These are phyloP conservation scores for Drosophila fulvimacula DNA, from an alignment of 2,888 invertebrate genomes.

Conservation along the genomic window DNA sequence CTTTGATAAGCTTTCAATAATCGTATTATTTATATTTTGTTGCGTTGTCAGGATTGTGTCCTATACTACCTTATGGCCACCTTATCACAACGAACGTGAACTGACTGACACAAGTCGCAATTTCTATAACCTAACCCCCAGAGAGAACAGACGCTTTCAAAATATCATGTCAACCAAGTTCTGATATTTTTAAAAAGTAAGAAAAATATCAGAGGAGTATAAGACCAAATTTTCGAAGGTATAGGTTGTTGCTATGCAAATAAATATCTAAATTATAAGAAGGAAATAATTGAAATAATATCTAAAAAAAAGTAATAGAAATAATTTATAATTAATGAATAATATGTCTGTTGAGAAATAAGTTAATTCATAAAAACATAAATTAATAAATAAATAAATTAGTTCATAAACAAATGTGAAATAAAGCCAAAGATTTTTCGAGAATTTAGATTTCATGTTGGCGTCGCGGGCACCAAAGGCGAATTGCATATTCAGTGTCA, in stretches of 20 bases:
- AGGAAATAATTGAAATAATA: too few relatives aligned
- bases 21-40: background rate
- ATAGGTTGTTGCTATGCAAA: background rate
- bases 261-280: too few relatives aligned
- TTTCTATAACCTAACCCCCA: constrained; percentile 36
- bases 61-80: constrained; percentile 60
- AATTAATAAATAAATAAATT: too few relatives aligned
- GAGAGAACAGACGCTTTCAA: constrained; percentile 31
- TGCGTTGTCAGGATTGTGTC: constrained; percentile 14
- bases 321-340: too few relatives aligned
- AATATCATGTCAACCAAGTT: constrained; percentile 38
- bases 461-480: too few relatives aligned
- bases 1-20: too few relatives aligned
- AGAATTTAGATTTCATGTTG: too few relatives aligned
- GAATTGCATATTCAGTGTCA: constrained; percentile 46
- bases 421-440: too few relatives aligned
- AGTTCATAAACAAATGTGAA: too few relatives aligned
- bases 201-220: background rate
- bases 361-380: too few relatives aligned
- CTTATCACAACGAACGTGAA: constrained; percentile 55
- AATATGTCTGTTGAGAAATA: too few relatives aligned
- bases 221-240: background rate
- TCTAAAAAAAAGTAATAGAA: too few relatives aligned
- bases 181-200: constrained; percentile 2
- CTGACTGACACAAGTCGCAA: constrained; percentile 29